Base-by-base conservation (phyloP, 2,113 vertebrate genomes). In the Aplodontia rufa region DNA sequence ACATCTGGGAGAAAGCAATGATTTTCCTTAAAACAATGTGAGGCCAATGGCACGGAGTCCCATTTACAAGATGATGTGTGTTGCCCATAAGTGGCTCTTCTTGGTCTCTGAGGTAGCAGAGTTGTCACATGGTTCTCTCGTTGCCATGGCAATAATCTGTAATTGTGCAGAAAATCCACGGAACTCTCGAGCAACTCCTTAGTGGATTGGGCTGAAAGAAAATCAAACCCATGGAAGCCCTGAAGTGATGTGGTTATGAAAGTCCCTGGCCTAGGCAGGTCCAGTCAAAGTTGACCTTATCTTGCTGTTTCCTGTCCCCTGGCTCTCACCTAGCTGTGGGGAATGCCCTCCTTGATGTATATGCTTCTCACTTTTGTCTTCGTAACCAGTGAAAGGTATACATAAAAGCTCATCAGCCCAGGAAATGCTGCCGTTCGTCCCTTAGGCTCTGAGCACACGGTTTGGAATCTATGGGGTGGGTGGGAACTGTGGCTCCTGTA, bases 131-230 rank as follows among this genome's bases (percentile, higher is more conserved):
- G 98, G 97, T 97, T 97, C 97, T 95, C 81, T 96, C 90, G 98
- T 98, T 99, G 98, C 98, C 98, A 98, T 98, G 98, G 98, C 97
- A 98, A 99, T 99, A 99, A 99, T 99, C 98, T 98, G 98, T 98
- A 98, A 98, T 98, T 98, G 98, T 98, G 98, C 98, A 98, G 98
- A 98, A 98, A 98, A 98, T 98, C 98, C 98, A 98, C 97, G 97
- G 97, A 99, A 98, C 98, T 98, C 96, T 26, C 62, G 87, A 98
- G 97, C 98, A 98, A 98, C 97, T 98, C 98, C 98, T 98, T 97
- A 96, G 98, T 98, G 98, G 98, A 98, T 98, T 98, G 98, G 97
- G 97, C 19, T 22, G 97, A 97, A 97, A 98, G 98, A 97, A 98
- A 98, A 98, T 97, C 98, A 97, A 97, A 96, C 84, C 97, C 12